These are phyloP conservation scores for Pavo muticus DNA, from an alignment of 2,113 vertebrate genomes.

Conservation along the genomic window DNA sequence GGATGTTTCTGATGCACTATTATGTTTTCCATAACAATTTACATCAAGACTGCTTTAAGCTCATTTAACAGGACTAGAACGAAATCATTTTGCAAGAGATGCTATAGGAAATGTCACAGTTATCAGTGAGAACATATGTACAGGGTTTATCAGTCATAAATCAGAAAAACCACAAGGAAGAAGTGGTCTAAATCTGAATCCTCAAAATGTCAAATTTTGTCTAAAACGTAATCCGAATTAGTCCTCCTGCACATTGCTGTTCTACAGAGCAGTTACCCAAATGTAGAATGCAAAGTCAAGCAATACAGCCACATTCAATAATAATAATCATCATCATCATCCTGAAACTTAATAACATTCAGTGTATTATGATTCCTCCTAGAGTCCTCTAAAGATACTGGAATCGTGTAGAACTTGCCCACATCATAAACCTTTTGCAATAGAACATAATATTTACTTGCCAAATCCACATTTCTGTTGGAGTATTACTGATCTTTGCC, in stretches of 20 bases:
- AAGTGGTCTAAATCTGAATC: constrained; percentile 24
- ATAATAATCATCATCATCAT: background rate
- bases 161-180: constrained; percentile 33
- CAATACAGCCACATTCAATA: background rate
- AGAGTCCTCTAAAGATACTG: background rate
- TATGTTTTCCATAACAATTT: constrained; percentile 1
- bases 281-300: background rate
- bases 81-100: constrained; percentile 35
- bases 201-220: constrained; percentile 34
- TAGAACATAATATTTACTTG: background rate
- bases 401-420: background rate
- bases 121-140: constrained; percentile 12
- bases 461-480: background rate
- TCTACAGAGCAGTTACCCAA: background rate
- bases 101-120: constrained; percentile 43
- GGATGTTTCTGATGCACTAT: background rate
- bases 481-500: background rate
- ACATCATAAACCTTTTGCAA: background rate
- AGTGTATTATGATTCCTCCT: background rate
- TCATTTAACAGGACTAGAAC: background rate
- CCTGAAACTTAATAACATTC: background rate
- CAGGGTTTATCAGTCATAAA: constrained; percentile 33
- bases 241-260: background rate
- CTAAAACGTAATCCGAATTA: background rate
- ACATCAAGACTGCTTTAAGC: constrained; percentile 19